Base-by-base conservation (phyloP, 2,888 invertebrate genomes). In the Laothoe populi region DNA sequence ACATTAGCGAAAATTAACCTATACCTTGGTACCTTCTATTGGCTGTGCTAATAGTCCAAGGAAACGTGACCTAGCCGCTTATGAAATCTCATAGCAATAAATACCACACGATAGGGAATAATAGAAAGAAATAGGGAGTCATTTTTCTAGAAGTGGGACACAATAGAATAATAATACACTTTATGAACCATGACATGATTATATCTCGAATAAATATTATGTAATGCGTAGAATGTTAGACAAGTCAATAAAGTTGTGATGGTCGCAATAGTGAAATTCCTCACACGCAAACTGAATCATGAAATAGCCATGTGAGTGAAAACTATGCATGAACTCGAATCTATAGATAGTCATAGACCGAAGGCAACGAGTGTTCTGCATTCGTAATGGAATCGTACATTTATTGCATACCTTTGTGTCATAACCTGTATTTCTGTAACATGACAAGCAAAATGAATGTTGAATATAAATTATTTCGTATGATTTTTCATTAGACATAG, bases 321-420 rank as follows among this genome's bases (percentile, higher is more conserved):
- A 45, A 44, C 31, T 45, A 45, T 19, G 45, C 59, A 59, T 59
- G 59, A 59, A 45, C 59, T 45, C 35, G 53, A 16, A 19, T 53
- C 42, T 45, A 23, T 23, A 45, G 59, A 45, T 44, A 59, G 45
- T 21, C 59, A 74, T 35, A 53, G 53, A 53, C 53, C 31, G n/a
- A 16, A 26, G 53, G 31, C 69, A 69, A 70, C 67, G 71, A 77
- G 78, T 81, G 79, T 73, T 79, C 76, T 74, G 81, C 81, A 85
- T 85, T 77, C 80, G 78, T 78, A 82, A 81, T 83, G 80, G 80
- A 84, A 81, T 81, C 79, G 76, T 72, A 79, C 80, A 81, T 83
- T 83, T 83, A 82, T 82, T 79, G 79, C 81, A 71, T 82, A 82
- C 78, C 78, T 81, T 79, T 81, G 72, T 72, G 72, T 75, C 74